These are phyloP conservation scores for Prinia subflava DNA, from an alignment of 2,113 vertebrate species.

Conservation along the genomic window DNA sequence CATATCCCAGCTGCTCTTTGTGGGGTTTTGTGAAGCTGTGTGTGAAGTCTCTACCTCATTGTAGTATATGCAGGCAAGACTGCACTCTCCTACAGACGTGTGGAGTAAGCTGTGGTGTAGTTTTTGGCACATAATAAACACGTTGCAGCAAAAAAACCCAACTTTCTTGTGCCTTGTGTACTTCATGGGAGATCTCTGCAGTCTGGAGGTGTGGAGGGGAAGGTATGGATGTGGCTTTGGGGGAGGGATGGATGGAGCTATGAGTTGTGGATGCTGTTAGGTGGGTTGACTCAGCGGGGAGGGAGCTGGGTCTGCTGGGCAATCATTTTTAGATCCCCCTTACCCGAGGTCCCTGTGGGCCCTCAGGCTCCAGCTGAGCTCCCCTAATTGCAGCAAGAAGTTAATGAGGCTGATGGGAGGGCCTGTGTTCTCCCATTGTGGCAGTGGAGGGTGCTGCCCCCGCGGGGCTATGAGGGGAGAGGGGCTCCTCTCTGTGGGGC, in stretches of 20 bases:
- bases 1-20: slow-evolving; percentile 95
- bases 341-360: neutral
- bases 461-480: no score
- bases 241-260: no score
- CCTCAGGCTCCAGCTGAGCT: neutral
- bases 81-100: slow-evolving; percentile 91
- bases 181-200: accelerated
- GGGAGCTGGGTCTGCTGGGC: neutral
- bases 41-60: slow-evolving; percentile 99
- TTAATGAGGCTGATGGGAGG: accelerated
- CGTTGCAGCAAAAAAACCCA: slow-evolving; percentile 90
- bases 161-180: neutral
- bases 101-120: slow-evolving; percentile 91
- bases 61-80: slow-evolving; percentile 95
- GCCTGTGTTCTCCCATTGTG: accelerated
- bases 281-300: slow-evolving; percentile 53
- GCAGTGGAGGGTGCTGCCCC: neutral
- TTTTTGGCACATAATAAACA: slow-evolving; percentile 99
- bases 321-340: accelerated
- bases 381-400: neutral
- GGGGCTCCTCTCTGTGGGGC: accelerated
- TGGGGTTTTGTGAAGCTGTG: slow-evolving; percentile 86
- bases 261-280: neutral
- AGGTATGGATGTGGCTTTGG: neutral
- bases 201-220: neutral